These are phyloP conservation scores for Hucho hucho DNA, from an alignment of 2,113 vertebrate genomes.

Conservation along the genomic window DNA sequence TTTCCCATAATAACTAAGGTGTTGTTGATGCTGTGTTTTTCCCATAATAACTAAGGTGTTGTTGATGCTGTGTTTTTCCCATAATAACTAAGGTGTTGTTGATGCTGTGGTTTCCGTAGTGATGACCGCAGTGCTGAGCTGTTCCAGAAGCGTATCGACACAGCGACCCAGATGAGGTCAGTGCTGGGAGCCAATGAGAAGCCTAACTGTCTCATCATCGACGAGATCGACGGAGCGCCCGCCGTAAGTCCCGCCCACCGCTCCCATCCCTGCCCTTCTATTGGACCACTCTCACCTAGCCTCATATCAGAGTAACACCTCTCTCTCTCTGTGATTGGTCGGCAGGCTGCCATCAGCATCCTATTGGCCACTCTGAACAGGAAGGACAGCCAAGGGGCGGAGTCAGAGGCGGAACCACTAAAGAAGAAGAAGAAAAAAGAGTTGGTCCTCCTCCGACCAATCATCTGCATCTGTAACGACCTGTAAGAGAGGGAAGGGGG, in stretches of 20 bases:
- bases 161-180: conserved; percentile 94
- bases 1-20: neutral
- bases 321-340: neutral
- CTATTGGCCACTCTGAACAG: conserved; percentile 81
- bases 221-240: conserved; percentile 93
- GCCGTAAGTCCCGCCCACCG: conserved; percentile 65
- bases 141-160: conserved; percentile 87
- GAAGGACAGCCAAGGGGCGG: conserved; percentile 71
- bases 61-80: neutral
- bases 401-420: neutral
- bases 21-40: neutral
- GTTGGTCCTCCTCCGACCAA: conserved; percentile 79
- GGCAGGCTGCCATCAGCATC: conserved; percentile 84
- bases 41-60: neutral
- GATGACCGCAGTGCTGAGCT: conserved; percentile 92
- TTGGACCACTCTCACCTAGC: too few species aligned
- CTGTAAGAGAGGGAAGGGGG: conserved; percentile 79
- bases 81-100: neutral
- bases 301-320: neutral
- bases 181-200: conserved; percentile 86
- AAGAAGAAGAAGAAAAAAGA: conserved; percentile 76
- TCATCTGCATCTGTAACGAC: conserved; percentile 98
- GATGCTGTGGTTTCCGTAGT: conserved; percentile 58
- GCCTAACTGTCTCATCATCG: conserved; percentile 95
- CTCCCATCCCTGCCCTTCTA: too few species aligned